Conservation (phyloP, 1,140 invertebrate species). For the Belonocnema kinseyi region DNA sequence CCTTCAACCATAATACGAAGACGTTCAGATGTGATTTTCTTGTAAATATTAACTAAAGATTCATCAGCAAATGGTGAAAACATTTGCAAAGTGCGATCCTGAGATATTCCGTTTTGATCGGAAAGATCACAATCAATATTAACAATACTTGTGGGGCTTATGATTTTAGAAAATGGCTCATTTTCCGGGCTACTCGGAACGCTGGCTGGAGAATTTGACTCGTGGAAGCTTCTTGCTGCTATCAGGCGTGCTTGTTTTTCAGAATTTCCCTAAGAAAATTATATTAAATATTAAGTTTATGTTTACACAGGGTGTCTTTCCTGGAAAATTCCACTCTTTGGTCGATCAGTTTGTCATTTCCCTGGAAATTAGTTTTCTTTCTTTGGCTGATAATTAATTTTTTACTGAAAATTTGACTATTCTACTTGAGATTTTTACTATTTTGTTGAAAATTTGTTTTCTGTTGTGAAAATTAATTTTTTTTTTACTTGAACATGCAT, state of each 20-base stretch:
- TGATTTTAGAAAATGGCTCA: constrained; percentile 42
- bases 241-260: constrained; percentile 56
- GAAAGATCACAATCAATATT: constrained; percentile 48
- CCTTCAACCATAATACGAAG: constrained; percentile 79
- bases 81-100: constrained; percentile 40
- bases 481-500: too few species aligned
- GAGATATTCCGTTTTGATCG: constrained; percentile 38
- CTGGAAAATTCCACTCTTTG: too few species aligned
- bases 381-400: too few species aligned
- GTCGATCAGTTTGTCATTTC: too few species aligned
- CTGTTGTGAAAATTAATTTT: too few species aligned
- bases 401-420: too few species aligned
- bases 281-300: neutral
- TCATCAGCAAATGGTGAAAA: constrained; percentile 66
- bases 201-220: constrained; percentile 58
- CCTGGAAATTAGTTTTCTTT: too few species aligned
- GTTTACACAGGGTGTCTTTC: too few species aligned
- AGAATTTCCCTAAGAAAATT: constrained; percentile 47
- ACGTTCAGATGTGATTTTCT: constrained; percentile 78
- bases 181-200: constrained; percentile 63
- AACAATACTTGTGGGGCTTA: constrained; percentile 45
- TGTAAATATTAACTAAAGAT: constrained; percentile 76
- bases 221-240: constrained; percentile 58
- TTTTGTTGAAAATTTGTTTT: too few species aligned
- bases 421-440: too few species aligned